Percentiles rank a stretch among this genome's conserved stretches.
These are phyloP conservation scores for Oscheius myriophilus DNA, from an alignment of 2,888 invertebrate genomes.

Conservation along the genomic window DNA sequence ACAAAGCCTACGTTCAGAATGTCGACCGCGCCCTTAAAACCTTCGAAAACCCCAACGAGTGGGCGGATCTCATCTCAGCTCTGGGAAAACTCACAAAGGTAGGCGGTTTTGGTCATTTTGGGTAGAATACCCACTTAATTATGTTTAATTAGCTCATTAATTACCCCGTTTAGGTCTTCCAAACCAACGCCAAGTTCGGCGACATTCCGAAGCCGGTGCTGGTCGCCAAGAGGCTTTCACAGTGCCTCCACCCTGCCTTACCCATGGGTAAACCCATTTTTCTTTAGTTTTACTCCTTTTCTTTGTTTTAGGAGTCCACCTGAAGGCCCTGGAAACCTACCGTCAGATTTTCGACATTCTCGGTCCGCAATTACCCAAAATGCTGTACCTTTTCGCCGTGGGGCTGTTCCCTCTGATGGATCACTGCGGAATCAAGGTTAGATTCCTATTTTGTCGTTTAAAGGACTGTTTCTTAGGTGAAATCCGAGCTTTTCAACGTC, in stretches of 20 bases:
- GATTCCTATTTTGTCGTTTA: background rate
- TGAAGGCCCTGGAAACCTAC: conserved; percentile 89
- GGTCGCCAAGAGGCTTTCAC: conserved; percentile 88
- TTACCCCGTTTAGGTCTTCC: conserved; percentile 77
- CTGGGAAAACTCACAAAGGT: conserved; percentile 89
- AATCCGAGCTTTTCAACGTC: conserved; percentile 82
- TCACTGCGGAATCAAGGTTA: conserved; percentile 81
- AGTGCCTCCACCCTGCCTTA: conserved; percentile 90
- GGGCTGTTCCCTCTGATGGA: conserved; percentile 89
- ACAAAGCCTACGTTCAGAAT: conserved; percentile 77
- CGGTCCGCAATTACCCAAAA: conserved; percentile 76
- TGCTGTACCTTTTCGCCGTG: conserved; percentile 72
- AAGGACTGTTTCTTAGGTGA: conserved; percentile 77
- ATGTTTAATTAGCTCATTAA: no score
- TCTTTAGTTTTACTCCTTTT: background rate
- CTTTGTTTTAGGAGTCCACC: conserved; percentile 79
- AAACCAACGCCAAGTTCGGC: conserved; percentile 83
- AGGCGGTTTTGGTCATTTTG: conserved; percentile 49
- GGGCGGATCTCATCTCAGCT: conserved; percentile 91
- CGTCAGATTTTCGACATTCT: conserved; percentile 89
- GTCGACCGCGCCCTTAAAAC: conserved; percentile 88
- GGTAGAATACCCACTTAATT: no score
- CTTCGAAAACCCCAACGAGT: conserved; percentile 92
- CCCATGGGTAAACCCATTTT: conserved; percentile 84
- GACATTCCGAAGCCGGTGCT: conserved; percentile 87